Percentiles rank a stretch among this genome's conserved stretches.
phyloP scores from a whole-genome alignment of 2,113 vertebrate species.

The Theristicus caerulescens region DNA sequence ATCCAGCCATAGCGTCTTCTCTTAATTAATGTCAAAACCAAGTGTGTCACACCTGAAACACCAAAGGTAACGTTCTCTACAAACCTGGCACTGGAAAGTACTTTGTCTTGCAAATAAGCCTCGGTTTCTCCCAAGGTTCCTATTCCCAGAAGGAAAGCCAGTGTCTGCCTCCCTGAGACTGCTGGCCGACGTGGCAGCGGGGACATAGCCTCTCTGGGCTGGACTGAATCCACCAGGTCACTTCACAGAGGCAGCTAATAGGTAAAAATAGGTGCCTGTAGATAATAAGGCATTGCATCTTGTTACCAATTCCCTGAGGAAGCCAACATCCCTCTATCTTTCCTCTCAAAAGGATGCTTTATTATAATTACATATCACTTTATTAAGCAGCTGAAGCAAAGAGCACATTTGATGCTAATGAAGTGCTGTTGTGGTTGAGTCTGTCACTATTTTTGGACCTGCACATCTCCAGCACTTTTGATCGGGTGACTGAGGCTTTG shows the following conservation, averaged over 20 bases:
- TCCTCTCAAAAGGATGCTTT: slow-evolving; percentile 38
- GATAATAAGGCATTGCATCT: background rate
- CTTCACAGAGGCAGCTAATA: background rate
- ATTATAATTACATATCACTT: slow-evolving; percentile 47
- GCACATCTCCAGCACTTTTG: slow-evolving; percentile 52
- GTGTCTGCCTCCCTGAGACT: background rate
- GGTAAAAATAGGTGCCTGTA: background rate
- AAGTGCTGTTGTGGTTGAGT: slow-evolving; percentile 52
- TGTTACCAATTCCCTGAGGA: background rate
- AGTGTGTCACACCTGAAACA: background rate
- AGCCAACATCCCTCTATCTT: slow-evolving; percentile 6
- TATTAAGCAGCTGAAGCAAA: slow-evolving; percentile 53
- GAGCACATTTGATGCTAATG: slow-evolving; percentile 60
- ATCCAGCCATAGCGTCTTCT: background rate
- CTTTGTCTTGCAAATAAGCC: background rate
- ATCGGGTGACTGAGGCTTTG: slow-evolving; percentile 33
- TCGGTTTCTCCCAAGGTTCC: background rate
- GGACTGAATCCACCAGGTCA: background rate
- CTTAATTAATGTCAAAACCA: background rate
- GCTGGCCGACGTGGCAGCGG: fast-evolving
- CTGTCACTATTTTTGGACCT: slow-evolving; percentile 61
- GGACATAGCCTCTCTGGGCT: background rate
- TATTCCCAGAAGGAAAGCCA: background rate
- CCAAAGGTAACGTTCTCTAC: background rate
- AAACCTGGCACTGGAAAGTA: background rate